Conservation (phyloP, 1,140 invertebrate species). For the Battus philenor region DNA sequence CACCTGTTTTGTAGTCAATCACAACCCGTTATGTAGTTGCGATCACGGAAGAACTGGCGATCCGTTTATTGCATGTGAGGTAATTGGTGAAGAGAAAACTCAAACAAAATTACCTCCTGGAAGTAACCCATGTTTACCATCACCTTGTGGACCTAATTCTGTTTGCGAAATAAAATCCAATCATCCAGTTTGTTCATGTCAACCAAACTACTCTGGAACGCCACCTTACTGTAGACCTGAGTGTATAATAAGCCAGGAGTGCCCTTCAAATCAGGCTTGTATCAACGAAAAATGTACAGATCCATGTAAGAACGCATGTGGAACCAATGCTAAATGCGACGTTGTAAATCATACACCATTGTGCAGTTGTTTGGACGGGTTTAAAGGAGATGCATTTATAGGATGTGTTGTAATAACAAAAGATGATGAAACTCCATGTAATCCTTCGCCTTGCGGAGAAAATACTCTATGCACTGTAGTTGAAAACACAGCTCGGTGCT, state of each 20-base stretch:
- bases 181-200: conserved; percentile 86
- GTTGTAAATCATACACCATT: conserved; percentile 89
- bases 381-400: conserved; percentile 88
- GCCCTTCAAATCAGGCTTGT: conserved; percentile 84
- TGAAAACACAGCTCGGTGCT: conserved; percentile 82
- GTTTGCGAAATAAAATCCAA: conserved; percentile 88
- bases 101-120: conserved; percentile 49
- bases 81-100: conserved; percentile 48
- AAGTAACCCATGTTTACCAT: conserved; percentile 84
- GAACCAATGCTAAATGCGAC: conserved; percentile 86
- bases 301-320: conserved; percentile 86
- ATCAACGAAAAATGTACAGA: conserved; percentile 87
- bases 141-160: conserved; percentile 90
- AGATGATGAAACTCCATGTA: conserved; percentile 81
- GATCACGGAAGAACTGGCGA: conserved; percentile 84
- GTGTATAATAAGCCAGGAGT: conserved; percentile 86
- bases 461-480: conserved; percentile 85
- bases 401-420: conserved; percentile 79
- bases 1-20: conserved; percentile 85
- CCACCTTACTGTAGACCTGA: conserved; percentile 85
- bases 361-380: conserved; percentile 86
- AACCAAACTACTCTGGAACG: conserved; percentile 83
- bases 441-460: conserved; percentile 87
- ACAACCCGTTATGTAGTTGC: conserved; percentile 89
- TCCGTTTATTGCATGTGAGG: conserved; percentile 85